phyloP scores from a whole-genome alignment of 1,140 invertebrate species.

The Cydia amplana region DNA sequence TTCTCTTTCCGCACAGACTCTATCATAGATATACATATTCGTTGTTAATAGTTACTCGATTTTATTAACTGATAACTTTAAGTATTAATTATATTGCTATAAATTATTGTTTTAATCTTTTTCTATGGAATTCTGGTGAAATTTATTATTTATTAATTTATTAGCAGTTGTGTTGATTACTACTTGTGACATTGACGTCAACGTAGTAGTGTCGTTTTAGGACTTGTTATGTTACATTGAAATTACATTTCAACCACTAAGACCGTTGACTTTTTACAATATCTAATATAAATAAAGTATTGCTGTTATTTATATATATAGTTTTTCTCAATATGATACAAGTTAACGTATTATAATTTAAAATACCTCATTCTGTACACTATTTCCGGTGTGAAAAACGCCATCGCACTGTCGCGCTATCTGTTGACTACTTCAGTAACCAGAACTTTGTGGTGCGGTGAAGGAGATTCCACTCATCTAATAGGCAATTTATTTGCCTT shows the following conservation, averaged over 20 bases:
- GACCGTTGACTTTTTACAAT: not conserved
- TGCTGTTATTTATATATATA: not conserved
- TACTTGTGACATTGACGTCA: constrained; percentile 30
- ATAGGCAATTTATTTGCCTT: constrained; percentile 53
- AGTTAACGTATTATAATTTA: not conserved
- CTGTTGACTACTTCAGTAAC: constrained; percentile 49
- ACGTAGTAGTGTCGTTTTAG: constrained; percentile 16
- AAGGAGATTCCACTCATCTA: constrained; percentile 55
- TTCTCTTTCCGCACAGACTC: too few species aligned
- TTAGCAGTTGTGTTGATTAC: constrained; percentile 2
- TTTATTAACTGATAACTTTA: too few species aligned
- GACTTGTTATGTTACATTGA: not conserved
- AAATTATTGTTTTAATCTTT: not conserved
- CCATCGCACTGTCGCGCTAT: constrained; percentile 46
- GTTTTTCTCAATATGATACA: not conserved
- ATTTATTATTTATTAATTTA: not conserved
- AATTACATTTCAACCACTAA: not conserved
- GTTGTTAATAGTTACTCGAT: too few species aligned
- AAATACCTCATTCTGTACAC: not conserved
- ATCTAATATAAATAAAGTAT: not conserved
- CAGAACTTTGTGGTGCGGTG: constrained; percentile 69
- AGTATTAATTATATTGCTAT: not conserved
- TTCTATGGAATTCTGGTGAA: not conserved
- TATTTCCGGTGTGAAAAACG: constrained; percentile 53
- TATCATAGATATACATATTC: too few species aligned